A percentile compares a stretch with the other conserved stretches of the same genome.
Conservation (phyloP, 2,113 vertebrate genomes). For the Urocynchramus pylzowi region DNA sequence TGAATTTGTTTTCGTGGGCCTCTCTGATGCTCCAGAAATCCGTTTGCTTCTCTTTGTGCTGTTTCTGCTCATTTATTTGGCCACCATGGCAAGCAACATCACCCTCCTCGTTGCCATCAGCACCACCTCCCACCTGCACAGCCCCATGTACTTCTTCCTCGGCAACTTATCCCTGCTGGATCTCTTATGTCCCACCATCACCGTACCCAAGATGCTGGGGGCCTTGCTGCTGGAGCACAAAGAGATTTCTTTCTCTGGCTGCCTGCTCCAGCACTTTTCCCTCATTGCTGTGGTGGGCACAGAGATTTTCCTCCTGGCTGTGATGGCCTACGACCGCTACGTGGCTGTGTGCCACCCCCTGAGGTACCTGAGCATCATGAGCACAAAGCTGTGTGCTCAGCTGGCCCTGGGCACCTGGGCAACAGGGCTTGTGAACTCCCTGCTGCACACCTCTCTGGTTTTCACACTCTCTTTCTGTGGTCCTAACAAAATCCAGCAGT, state of each 20-base stretch:
- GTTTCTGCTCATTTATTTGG: conserved; percentile 43
- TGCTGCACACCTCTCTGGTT: conserved; percentile 48
- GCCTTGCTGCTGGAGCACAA: not conserved
- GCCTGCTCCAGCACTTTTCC: conserved; percentile 45
- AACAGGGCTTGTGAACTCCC: not conserved
- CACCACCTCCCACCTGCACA: not conserved
- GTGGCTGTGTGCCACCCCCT: conserved; percentile 45
- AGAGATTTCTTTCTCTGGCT: conserved; percentile 40
- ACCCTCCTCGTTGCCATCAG: not conserved
- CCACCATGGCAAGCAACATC: conserved; percentile 19
- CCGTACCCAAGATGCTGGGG: conserved; percentile 47
- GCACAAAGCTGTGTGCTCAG: not conserved
- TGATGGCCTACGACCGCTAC: conserved; percentile 54
- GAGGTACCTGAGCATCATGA: not conserved
- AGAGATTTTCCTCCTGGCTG: conserved; percentile 55
- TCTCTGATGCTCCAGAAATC: conserved; percentile 9
- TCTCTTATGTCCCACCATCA: conserved; percentile 41
- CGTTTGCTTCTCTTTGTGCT: conserved; percentile 29
- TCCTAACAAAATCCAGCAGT: conserved; percentile 28
- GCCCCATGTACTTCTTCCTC: conserved; percentile 64
- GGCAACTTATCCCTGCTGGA: conserved; percentile 54
- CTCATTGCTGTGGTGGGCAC: not conserved
- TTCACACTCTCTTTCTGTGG: conserved; percentile 27
- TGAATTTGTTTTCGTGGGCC: conserved; percentile 12
- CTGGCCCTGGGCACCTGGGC: conserved; percentile 10